Evolutionary conservation across 2,888 invertebrate species (phyloP), one percentile per base, ranked within the genome.

Genomic region (Agrochola lota): DNA sequence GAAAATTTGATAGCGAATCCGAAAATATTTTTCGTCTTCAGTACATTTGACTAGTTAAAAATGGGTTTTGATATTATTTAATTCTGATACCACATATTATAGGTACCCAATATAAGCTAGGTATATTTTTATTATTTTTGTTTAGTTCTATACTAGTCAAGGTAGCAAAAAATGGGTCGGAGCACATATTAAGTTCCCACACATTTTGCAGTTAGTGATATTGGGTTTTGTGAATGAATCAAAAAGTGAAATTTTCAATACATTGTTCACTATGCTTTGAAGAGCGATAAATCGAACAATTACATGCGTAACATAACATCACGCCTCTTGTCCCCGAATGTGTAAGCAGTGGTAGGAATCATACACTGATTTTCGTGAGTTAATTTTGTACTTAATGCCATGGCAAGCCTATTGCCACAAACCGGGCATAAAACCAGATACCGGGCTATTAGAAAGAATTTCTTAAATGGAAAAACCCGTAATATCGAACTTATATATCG

Each of bases 261-360:
- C 0, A 57, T 80, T 35, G 26, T 43, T 17, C 17, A 1, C 7
- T 11, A 2, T 52, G 7, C 15, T 46, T 63, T 64, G 20, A 12
- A 0, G 4, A 15, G n/a, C 0, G 8, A 63, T 20, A 81, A 74
- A 63, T 63, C 17, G 1, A 7, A 23, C 35, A 80, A 15, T 30
- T 30, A n/a, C 7, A 15, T 8, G 40, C 0, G 6, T 26, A 40
- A 78, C 1, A 26, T 26, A 26, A 7, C 6, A 26, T 81, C 3
- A 20, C 2, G 46, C 15, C 1, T 23, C 0, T 12, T 9, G 23
- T n/a, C 4, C 1, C 1, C 3, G 8, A 15, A 15, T 11, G 5
- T 15, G 20, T 80, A 0, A 0, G 15, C 7, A 79, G 30, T 43
- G 17, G 2, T 52, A 49, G 6, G 7, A 6, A 30, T 43, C 12